Percentiles rank a stretch among this genome's conserved stretches.
These are phyloP conservation scores for Petrocephalus sullivani DNA, from an alignment of 2,797 vertebrate genomes.

Conservation along the genomic window DNA sequence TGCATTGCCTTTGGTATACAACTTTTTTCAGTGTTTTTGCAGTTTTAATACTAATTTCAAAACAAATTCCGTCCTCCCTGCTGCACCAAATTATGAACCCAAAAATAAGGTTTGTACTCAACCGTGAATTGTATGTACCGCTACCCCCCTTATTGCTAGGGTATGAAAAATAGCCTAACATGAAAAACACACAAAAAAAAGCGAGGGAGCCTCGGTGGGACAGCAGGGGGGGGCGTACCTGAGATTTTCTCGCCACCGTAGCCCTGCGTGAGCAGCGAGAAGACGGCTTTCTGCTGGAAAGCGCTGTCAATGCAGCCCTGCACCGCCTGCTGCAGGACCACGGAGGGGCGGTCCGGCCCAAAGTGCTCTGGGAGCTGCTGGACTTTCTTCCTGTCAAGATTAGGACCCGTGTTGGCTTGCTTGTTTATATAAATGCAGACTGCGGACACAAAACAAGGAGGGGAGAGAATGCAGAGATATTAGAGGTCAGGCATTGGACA, in stretches of 20 bases:
- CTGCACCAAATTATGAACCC: background rate
- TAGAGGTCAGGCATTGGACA: constrained; percentile 24
- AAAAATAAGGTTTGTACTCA: background rate
- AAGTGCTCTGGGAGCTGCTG: constrained; percentile 91
- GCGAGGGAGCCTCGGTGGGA: background rate
- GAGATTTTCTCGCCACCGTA: constrained; percentile 88
- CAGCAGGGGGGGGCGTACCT: constrained; percentile 64
- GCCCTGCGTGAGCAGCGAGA: constrained; percentile 90
- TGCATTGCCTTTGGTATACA: background rate
- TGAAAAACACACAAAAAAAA: background rate
- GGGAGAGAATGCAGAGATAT: constrained; percentile 29
- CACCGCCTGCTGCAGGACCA: constrained; percentile 86
- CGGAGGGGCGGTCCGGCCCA: constrained; percentile 79
- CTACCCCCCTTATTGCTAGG: background rate
- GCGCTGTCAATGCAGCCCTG: constrained; percentile 95
- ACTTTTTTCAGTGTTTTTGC: background rate
- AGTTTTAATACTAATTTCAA: background rate
- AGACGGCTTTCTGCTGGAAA: constrained; percentile 87
- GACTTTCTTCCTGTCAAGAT: constrained; percentile 88
- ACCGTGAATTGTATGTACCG: background rate
- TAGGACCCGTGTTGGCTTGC: constrained; percentile 80
- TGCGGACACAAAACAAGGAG: constrained; percentile 46
- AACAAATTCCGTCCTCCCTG: background rate
- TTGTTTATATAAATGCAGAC: constrained; percentile 98
- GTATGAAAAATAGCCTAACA: constrained; percentile 41